Conservation (phyloP, 2,888 invertebrate species). For the Deilephila porcellus region DNA sequence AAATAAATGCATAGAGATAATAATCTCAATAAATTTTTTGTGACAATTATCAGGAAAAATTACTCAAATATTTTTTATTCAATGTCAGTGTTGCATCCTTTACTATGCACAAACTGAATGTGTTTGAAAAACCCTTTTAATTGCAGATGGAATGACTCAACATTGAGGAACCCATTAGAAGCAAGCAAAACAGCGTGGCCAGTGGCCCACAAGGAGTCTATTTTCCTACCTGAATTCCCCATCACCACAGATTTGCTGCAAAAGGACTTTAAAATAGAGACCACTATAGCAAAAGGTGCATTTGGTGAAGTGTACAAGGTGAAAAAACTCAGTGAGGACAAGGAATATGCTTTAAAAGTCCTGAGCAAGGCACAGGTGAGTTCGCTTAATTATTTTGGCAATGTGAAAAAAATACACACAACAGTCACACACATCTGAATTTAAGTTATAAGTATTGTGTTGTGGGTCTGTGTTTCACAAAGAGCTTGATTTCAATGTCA, state of each 20-base stretch:
- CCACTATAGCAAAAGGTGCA: conserved; percentile 93
- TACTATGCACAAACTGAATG: neutral
- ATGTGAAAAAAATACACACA: too few relatives aligned
- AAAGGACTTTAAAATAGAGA: conserved; percentile 87
- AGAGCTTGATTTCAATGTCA: too few relatives aligned
- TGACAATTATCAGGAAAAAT: too few relatives aligned
- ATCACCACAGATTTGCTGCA: conserved; percentile 85
- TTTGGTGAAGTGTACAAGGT: conserved; percentile 96
- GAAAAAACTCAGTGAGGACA: conserved; percentile 85
- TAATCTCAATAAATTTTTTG: too few relatives aligned
- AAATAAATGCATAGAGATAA: too few relatives aligned
- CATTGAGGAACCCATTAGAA: conserved; percentile 84
- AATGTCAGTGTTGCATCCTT: neutral
- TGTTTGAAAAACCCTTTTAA: neutral
- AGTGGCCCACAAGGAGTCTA: conserved; percentile 91
- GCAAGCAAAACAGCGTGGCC: conserved; percentile 92
- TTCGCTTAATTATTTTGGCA: too few relatives aligned
- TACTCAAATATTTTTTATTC: neutral
- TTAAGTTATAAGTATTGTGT: too few relatives aligned
- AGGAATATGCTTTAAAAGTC: conserved; percentile 93
- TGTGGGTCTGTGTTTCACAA: too few relatives aligned
- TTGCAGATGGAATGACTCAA: conserved; percentile 88
- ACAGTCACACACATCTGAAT: too few relatives aligned
- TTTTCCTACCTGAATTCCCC: conserved; percentile 95
- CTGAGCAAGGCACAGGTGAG: conserved; percentile 90